Evolutionary conservation across 2,113 vertebrate genomes (phyloP), one percentile per base, ranked within the genome.

Genomic region (Tyto alba): DNA sequence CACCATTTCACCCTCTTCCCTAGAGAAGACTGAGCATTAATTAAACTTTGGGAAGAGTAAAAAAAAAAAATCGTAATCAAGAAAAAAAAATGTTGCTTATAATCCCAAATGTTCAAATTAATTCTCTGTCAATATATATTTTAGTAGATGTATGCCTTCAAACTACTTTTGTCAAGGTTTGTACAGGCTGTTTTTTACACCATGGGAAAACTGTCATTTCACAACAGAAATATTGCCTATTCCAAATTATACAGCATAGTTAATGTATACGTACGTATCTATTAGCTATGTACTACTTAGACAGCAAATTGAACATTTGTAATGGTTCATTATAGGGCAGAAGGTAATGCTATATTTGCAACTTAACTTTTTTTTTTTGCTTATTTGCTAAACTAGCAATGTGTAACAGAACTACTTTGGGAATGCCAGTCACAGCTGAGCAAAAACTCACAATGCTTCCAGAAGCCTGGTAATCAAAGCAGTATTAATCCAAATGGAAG

Each of bases 211-310:
- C 9, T 55, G 26, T 27, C 9, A 66, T 73, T 95, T 92, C 57
- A 63, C 48, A 88, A 55, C 14, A 76, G 78, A 78, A 55, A 73
- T 19, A 25, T 32, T 86, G 66, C 16, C 40, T 72, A 16, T 68
- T 89, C 20, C 43, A 74, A 47, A 78, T 25, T 18, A 10, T 6
- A 45, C 2, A 79, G 34, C 21, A 50, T 6, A 71, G 29, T 66
- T 52, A 55, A 75, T 5, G 5, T 36, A 7, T 20, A 22, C 0
- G 2, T 20, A 22, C 0, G 2, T 36, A 20, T 43, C 36, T 47
- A 22, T 36, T 74, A 79, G 76, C 30, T 30, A 30, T 23, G 50
- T n/a, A n/a, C 27, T 53, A 41, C 29, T 83, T 41, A 29, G 20
- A 52, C 60, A 81, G 8, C 48, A 75, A 63, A 74, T 1, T 13